Evolutionary conservation across 1,140 invertebrate species (phyloP).

Genomic region (Melanaphis sacchari): DNA sequence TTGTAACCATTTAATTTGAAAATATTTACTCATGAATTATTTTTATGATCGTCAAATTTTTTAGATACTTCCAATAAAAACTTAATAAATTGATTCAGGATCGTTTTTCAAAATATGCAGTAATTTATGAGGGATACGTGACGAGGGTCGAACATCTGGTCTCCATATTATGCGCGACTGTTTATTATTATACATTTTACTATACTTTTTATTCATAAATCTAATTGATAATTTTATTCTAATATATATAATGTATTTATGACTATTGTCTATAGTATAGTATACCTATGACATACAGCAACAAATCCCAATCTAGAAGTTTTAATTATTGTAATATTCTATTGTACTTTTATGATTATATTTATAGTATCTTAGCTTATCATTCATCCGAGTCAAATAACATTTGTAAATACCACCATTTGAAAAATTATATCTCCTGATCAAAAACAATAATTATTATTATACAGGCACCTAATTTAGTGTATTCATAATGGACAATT

Average conservation of each 20-base stretch:
- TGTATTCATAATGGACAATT: neutral
- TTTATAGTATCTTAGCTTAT: neutral
- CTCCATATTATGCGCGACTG: neutral
- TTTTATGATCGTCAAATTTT: neutral
- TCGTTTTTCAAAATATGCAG: neutral
- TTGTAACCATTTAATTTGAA: too few relatives aligned
- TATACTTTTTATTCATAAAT: neutral
- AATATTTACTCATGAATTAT: neutral
- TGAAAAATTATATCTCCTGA: neutral
- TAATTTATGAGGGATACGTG: neutral
- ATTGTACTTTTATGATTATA: neutral
- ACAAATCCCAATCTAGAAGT: neutral
- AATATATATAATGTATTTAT: neutral
- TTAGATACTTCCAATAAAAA: neutral
- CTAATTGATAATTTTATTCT: neutral
- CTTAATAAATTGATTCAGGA: neutral
- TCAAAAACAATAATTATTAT: neutral
- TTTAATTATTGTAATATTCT: neutral
- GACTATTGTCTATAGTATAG: neutral
- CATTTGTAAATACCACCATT: neutral
- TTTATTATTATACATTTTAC: neutral
- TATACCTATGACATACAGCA: neutral
- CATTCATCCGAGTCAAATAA: neutral
- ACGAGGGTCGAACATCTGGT: neutral
- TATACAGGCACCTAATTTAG: neutral